Evolutionary conservation across 2,888 invertebrate genomes (phyloP).

Genomic region (Cephus runcator): DNA sequence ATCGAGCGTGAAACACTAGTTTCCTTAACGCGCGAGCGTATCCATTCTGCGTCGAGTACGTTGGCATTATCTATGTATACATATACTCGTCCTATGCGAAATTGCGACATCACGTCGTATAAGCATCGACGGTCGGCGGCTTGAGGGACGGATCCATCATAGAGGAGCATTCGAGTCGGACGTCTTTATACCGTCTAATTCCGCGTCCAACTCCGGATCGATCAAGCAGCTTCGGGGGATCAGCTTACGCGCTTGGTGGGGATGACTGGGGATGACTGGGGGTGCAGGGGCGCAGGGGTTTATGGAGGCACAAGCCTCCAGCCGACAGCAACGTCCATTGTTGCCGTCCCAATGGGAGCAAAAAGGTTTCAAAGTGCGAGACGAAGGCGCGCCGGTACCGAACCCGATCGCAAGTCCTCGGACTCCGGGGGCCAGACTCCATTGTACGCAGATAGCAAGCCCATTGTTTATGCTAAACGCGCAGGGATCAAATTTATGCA

Average conservation of each 20-base stretch:
- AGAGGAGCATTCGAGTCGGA: no score
- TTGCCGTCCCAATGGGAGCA: slow-evolving; percentile 32
- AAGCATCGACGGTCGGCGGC: no score
- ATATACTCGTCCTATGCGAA: no score
- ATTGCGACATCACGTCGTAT: no score
- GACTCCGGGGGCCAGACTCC: slow-evolving; percentile 31
- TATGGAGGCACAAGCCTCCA: slow-evolving; percentile 15
- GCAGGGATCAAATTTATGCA: slow-evolving; percentile 46
- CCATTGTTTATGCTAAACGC: slow-evolving; percentile 49
- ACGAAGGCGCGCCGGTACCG: slow-evolving; percentile 27
- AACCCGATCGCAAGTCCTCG: slow-evolving; percentile 25
- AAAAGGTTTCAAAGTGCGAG: slow-evolving; percentile 26
- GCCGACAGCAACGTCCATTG: slow-evolving; percentile 35
- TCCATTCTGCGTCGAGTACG: no score
- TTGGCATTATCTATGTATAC: no score
- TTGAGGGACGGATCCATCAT: no score
- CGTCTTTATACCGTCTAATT: no score
- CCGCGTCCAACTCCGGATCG: no score
- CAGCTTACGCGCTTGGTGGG: slow-evolving; percentile 27
- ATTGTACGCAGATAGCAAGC: slow-evolving; percentile 49
- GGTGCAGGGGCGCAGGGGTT: background rate
- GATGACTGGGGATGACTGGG: slow-evolving; percentile 1
- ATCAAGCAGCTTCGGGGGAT: background rate
- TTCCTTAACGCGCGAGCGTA: slow-evolving; percentile 4
- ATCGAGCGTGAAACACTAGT: slow-evolving; percentile 37